Conservation (phyloP, 2,113 vertebrate species). For the Vulpes vulpes region DNA sequence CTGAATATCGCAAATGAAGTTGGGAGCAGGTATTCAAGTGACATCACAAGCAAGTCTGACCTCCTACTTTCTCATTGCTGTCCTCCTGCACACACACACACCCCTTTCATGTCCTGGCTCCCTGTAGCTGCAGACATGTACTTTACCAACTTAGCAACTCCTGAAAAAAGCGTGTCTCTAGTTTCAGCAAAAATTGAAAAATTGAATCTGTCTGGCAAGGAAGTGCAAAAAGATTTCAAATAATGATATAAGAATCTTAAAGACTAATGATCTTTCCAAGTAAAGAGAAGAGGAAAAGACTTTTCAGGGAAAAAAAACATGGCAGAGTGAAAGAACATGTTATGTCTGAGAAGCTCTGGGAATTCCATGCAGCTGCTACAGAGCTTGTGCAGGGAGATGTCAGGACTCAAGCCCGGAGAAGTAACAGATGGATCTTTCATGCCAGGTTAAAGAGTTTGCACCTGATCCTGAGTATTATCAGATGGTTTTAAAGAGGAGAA, state of each 20-base stretch:
- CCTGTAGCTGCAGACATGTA: not conserved
- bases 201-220: not conserved
- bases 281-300: not conserved
- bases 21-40: not conserved
- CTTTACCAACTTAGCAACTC: not conserved
- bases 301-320: not conserved
- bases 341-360: not conserved
- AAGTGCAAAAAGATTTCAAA: constrained; percentile 4
- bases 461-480: not conserved
- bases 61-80: not conserved
- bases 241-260: not conserved
- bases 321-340: not conserved
- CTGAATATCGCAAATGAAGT: not conserved
- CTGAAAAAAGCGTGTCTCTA: not conserved
- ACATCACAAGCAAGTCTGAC: not conserved
- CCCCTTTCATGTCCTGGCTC: not conserved
- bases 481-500: not conserved
- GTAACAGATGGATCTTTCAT: not conserved
- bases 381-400: not conserved
- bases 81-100: not conserved
- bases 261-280: not conserved
- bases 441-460: not conserved
- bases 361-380: not conserved
- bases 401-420: not conserved
- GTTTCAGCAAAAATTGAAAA: not conserved